These are phyloP conservation scores for Amazona guildingii DNA, from an alignment of 2,113 vertebrate species.

Conservation along the genomic window DNA sequence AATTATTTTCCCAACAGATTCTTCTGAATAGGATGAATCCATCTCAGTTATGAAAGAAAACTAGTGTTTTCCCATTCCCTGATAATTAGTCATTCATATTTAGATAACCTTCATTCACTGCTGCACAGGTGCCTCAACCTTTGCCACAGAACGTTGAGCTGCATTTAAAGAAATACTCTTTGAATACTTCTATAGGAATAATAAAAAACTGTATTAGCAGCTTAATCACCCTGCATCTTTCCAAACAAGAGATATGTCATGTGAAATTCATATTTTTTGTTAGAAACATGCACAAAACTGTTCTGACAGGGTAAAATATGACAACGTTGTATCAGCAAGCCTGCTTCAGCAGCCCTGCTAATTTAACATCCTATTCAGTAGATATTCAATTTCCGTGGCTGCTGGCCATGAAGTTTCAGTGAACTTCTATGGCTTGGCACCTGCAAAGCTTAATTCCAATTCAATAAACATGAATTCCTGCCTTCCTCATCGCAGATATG, in stretches of 20 bases:
- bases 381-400: conserved; percentile 65
- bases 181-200: conserved; percentile 52
- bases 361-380: conserved; percentile 72
- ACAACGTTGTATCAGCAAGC: conserved; percentile 55
- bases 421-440: conserved; percentile 62
- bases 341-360: conserved; percentile 56
- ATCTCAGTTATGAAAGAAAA: conserved; percentile 63
- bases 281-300: conserved; percentile 32
- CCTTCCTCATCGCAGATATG: conserved; percentile 3
- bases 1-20: conserved; percentile 69
- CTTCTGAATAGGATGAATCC: conserved; percentile 60
- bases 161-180: conserved; percentile 60
- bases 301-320: conserved; percentile 46
- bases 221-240: conserved; percentile 34
- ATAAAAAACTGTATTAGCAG: conserved; percentile 31
- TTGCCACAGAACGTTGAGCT: conserved; percentile 47
- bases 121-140: conserved; percentile 70
- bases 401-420: conserved; percentile 46
- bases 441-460: conserved; percentile 40
- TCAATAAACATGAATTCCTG: conserved; percentile 57
- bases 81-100: conserved; percentile 70
- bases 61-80: conserved; percentile 55
- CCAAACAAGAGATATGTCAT: conserved; percentile 37
- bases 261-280: conserved; percentile 43
- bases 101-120: conserved; percentile 65